Percentiles rank a stretch among this genome's conserved stretches.
Conservation (phyloP, 2,113 vertebrate genomes). For the Corvus cornix region DNA sequence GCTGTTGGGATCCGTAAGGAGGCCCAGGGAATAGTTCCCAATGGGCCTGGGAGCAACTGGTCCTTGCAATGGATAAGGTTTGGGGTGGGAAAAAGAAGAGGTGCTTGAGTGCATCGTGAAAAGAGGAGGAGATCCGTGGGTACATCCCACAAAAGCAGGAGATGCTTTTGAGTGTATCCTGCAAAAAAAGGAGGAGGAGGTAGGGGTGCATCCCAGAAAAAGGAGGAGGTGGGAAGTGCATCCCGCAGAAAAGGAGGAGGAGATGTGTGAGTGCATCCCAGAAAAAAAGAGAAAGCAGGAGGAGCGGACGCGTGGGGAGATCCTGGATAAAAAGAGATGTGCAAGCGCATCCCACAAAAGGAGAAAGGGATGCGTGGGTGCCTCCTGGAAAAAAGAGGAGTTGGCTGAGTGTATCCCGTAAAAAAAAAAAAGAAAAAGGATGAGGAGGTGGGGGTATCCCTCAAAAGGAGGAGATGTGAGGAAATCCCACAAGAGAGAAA, state of each 20-base stretch:
- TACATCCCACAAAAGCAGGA: neutral
- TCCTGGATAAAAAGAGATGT: neutral
- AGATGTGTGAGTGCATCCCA: neutral
- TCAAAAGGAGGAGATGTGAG: neutral
- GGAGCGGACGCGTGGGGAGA: neutral
- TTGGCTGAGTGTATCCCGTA: accelerated
- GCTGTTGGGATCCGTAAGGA: neutral
- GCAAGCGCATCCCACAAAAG: neutral
- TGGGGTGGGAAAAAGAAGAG: neutral
- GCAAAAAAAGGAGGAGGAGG: neutral
- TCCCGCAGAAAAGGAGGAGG: neutral
- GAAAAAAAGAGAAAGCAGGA: neutral
- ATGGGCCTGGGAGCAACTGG: neutral
- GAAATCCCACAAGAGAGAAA: neutral
- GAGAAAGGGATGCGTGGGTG: neutral
- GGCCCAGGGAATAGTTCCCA: neutral
- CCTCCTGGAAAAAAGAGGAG: neutral
- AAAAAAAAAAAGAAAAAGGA: neutral
- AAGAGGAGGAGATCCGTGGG: neutral
- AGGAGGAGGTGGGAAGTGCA: neutral
- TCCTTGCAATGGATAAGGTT: neutral
- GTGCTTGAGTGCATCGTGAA: neutral
- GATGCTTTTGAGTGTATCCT: neutral
- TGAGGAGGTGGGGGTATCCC: neutral
- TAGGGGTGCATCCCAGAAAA: neutral